Evolutionary conservation across 2,113 vertebrate genomes (phyloP).

Genomic region (Smithornis capensis): DNA sequence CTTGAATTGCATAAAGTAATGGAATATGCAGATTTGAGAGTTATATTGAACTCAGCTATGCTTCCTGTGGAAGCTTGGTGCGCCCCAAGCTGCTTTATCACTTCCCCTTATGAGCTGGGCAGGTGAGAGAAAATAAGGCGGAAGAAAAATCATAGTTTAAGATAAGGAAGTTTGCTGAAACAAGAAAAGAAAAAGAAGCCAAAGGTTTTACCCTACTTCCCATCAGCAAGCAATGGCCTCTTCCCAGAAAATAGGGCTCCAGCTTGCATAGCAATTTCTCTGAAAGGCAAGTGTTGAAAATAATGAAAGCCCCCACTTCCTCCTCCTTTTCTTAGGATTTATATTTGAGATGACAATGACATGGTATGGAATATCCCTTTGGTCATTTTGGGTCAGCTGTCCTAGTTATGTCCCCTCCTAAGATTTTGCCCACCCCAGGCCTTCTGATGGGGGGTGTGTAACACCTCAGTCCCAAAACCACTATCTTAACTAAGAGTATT

Average conservation of each 20-base stretch:
- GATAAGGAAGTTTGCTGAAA: background rate
- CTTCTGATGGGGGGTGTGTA: background rate
- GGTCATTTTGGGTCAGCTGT: background rate
- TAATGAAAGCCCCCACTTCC: background rate
- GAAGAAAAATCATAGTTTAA: background rate
- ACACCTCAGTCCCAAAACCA: too few relatives aligned
- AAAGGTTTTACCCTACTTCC: background rate
- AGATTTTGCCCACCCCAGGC: fast-evolving
- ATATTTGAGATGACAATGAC: background rate
- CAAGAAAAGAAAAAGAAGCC: background rate
- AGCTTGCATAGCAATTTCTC: fast-evolving
- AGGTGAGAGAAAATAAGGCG: background rate
- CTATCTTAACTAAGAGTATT: too few relatives aligned
- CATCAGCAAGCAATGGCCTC: background rate
- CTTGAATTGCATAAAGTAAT: background rate
- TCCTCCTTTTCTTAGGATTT: background rate
- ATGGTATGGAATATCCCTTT: background rate
- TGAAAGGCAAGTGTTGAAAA: background rate
- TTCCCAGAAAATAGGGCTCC: fast-evolving
- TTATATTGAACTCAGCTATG: background rate
- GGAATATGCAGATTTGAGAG: background rate
- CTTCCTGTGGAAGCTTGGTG: background rate
- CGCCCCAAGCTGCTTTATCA: background rate
- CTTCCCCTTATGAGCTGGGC: background rate
- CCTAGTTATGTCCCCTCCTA: background rate